Percentiles rank a stretch among this genome's conserved stretches.
These are phyloP conservation scores for Ectemnius lituratus DNA, from an alignment of 2,888 invertebrate species.

Conservation along the genomic window DNA sequence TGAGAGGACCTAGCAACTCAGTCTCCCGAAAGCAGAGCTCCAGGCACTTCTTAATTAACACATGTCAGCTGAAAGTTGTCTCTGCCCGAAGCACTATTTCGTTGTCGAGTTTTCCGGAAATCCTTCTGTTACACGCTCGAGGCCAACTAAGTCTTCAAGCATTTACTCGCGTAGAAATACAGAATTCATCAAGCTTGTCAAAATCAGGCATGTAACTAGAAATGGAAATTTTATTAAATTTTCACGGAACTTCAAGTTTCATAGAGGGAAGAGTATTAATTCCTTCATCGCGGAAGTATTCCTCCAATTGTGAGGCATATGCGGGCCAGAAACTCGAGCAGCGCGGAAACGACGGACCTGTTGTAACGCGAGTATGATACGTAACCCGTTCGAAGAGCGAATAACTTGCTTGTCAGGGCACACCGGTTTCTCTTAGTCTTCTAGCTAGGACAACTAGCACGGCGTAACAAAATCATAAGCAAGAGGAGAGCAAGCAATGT, in stretches of 20 bases:
- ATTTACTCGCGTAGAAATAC: neutral
- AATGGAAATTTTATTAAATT: neutral
- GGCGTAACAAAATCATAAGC: slow-evolving; percentile 23
- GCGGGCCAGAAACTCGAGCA: slow-evolving; percentile 28
- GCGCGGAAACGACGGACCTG: slow-evolving; percentile 7
- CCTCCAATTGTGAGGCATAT: slow-evolving; percentile 42
- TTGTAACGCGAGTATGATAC: slow-evolving; percentile 21
- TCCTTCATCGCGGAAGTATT: slow-evolving; percentile 34
- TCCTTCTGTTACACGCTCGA: neutral
- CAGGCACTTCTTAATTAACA: slow-evolving; percentile 42
- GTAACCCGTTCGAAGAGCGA: slow-evolving; percentile 19
- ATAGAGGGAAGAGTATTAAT: slow-evolving; percentile 3
- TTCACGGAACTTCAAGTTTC: no score
- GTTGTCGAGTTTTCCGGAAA: slow-evolving; percentile 10
- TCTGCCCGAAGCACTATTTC: slow-evolving; percentile 26
- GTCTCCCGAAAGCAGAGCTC: no score
- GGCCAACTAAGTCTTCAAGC: neutral
- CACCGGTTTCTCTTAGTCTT: slow-evolving; percentile 11
- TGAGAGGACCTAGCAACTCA: no score
- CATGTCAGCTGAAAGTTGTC: slow-evolving; percentile 28
- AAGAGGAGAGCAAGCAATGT: slow-evolving; percentile 4
- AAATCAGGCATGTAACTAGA: neutral
- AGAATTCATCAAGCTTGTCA: neutral
- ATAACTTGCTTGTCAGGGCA: slow-evolving; percentile 45
- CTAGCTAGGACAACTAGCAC: neutral